Base-by-base conservation (phyloP, 2,113 vertebrate species). In the Cercocebus atys region DNA sequence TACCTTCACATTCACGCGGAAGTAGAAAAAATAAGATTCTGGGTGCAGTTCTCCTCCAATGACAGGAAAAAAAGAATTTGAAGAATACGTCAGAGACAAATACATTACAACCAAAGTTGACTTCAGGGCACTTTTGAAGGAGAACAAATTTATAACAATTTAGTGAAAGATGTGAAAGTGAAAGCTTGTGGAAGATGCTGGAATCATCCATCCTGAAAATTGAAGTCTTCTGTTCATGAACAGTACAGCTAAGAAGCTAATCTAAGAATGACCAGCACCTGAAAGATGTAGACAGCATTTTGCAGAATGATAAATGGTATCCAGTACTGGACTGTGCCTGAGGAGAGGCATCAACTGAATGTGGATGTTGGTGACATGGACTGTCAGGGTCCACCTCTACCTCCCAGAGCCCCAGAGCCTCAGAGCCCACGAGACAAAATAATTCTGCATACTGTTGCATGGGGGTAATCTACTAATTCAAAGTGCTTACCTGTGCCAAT, bases 91-190 rank as follows among this genome's bases (percentile, higher is more conserved):
- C 97, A 98, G 99, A 98, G 99, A 99, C 97, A 99, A 99, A 95
- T 99, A 99, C 97, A 99, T 99, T 96, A 99, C 99, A 97, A 99
- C 99, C 98, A 99, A 99, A 99, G 99, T 99, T 20, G 99, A 99
- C 98, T 99, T 99, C 98, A 98, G 99, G 83, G 99, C 99, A 0
- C 98, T 99, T 81, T 97, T 99, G 88, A 99, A 99, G 92, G 99
- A 99, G 98, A 99, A 99, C 76, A 99, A 99, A 99, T 99, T 99
- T 98, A 99, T 99, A 98, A 99, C 99, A 99, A 3, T 16, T 75
- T 38, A 80, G 82, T 66, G 50, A 64, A 88, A 84, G 43, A 86
- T 66, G 35, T 75, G 75, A 75, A 86, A 70, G 45, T 83, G 35
- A 88, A 72, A 94, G 70, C 82, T 92, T 92, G 43, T 61, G 13